These are phyloP conservation scores for Parazoanthus darwini DNA, from an alignment of 92 coral and sea anemone genomes.

Conservation along the genomic window DNA sequence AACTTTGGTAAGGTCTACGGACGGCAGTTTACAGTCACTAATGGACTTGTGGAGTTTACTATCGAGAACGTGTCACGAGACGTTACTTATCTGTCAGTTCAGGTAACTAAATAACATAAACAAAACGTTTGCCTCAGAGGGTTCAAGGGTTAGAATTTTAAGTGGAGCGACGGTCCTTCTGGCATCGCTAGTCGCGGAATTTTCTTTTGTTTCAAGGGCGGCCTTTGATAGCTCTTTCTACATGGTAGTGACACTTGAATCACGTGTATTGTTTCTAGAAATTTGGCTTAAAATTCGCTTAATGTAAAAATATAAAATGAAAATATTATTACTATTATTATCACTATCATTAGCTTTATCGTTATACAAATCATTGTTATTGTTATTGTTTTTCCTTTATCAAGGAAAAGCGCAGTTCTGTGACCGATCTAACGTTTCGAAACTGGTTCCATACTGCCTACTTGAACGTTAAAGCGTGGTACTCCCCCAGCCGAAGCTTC, in stretches of 20 bases:
- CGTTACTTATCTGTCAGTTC: background rate
- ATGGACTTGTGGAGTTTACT: slow-evolving; percentile 24
- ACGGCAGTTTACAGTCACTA: background rate
- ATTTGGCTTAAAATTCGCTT: too few species aligned
- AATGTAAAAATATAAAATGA: too few species aligned
- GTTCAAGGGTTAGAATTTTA: background rate
- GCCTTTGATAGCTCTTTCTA: too few species aligned
- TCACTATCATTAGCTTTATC: too few species aligned
- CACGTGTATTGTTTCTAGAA: too few species aligned
- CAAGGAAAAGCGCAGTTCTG: background rate
- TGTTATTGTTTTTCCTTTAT: background rate
- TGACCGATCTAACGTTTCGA: background rate
- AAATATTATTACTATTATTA: too few species aligned
- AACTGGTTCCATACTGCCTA: background rate
- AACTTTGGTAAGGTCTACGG: background rate
- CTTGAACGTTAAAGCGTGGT: background rate
- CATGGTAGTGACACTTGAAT: too few species aligned
- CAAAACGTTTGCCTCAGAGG: background rate
- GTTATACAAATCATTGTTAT: too few species aligned
- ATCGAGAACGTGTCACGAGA: background rate
- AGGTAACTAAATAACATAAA: background rate
- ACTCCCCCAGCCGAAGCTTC: slow-evolving; percentile 4
- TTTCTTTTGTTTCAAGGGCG: too few species aligned
- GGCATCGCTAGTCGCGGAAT: background rate
- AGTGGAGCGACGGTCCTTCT: too few species aligned